Conservation (phyloP, 2,888 invertebrate genomes). For the Parelbella ahira region DNA sequence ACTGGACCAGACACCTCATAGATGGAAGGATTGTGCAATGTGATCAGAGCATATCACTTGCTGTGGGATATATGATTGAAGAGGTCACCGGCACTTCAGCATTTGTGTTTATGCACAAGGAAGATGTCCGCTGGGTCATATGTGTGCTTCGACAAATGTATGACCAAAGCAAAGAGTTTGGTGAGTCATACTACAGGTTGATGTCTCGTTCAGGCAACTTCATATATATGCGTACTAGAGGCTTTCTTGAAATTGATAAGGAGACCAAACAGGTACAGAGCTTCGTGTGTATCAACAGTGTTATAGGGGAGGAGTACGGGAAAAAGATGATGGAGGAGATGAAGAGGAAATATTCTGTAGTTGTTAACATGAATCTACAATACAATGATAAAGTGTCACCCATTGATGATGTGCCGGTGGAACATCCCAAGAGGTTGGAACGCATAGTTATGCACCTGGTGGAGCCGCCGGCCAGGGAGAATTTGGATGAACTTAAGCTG, state of each 20-base stretch:
- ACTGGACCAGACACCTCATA: conserved; percentile 92
- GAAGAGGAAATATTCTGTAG: conserved; percentile 88
- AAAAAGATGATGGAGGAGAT: conserved; percentile 86
- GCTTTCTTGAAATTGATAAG: conserved; percentile 90
- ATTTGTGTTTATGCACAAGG: conserved; percentile 93
- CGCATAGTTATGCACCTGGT: conserved; percentile 85
- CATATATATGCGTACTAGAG: conserved; percentile 91
- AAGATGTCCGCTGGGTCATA: conserved; percentile 94
- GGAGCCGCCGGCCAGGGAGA: conserved; percentile 57
- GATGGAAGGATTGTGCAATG: conserved; percentile 94
- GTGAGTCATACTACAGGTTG: conserved; percentile 92
- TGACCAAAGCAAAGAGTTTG: conserved; percentile 89
- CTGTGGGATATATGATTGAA: conserved; percentile 93
- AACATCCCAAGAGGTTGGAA: conserved; percentile 86
- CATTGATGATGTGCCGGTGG: conserved; percentile 76
- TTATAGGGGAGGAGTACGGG: conserved; percentile 89
- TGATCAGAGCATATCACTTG: conserved; percentile 93
- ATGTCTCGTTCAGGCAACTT: conserved; percentile 90
- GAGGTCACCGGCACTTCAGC: conserved; percentile 94
- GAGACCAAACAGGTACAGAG: conserved; percentile 88
- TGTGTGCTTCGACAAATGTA: conserved; percentile 94
- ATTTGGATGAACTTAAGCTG: conserved; percentile 58
- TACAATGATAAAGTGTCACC: conserved; percentile 40
- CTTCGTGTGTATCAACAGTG: conserved; percentile 92
- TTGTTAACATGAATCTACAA: conserved; percentile 77